Evolutionary conservation across 2,797 vertebrate genomes (phyloP).

Genomic region (Pogonophryne albipinna): DNA sequence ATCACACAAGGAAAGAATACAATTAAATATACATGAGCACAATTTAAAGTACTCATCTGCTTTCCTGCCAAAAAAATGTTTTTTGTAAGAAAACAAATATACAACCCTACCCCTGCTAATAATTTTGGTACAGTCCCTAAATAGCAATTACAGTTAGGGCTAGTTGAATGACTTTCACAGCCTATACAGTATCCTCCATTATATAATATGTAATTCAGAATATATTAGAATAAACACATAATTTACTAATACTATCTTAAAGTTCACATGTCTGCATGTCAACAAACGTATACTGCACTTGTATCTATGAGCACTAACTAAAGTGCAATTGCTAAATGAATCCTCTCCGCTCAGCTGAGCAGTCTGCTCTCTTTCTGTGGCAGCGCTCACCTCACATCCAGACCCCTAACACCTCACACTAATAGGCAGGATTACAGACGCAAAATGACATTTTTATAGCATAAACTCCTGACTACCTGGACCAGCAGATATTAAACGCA

Average conservation of each 20-base stretch:
- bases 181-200: not conserved
- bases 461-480: slow-evolving; percentile 80
- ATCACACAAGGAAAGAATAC: not conserved
- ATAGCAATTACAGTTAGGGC: not conserved
- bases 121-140: not conserved
- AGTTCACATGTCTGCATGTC: not conserved
- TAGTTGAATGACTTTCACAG: not conserved
- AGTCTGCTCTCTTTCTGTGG: slow-evolving; percentile 60
- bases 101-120: not conserved
- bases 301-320: not conserved
- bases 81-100: not conserved
- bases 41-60: not conserved
- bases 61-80: not conserved
- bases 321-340: slow-evolving; percentile 18
- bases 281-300: not conserved
- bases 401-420: slow-evolving; percentile 81
- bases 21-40: not conserved
- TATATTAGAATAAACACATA: not conserved
- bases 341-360: slow-evolving; percentile 22
- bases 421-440: slow-evolving; percentile 87
- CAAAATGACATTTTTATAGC: slow-evolving; percentile 85
- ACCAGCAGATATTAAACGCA: slow-evolving; percentile 83
- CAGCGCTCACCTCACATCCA: slow-evolving; percentile 72
- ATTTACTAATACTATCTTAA: not conserved
- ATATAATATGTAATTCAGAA: not conserved